Percentiles rank a stretch among this genome's conserved stretches.
phyloP scores from a whole-genome alignment of 2,797 vertebrate species.

The Ptychadena robeensis region DNA sequence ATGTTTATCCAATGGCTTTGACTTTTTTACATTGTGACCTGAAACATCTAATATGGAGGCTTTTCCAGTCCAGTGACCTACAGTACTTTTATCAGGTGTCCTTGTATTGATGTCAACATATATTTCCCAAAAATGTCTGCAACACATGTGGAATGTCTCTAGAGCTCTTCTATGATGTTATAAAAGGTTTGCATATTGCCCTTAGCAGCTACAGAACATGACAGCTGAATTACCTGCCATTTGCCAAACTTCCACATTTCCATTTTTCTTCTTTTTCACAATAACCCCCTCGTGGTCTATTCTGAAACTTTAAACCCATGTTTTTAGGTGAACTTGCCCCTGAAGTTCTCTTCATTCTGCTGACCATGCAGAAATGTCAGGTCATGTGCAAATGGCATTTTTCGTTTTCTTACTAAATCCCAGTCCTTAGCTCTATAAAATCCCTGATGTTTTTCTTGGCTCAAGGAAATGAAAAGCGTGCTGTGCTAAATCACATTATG shows the following conservation, averaged over 20 bases:
- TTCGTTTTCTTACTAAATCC: slow-evolving; percentile 19
- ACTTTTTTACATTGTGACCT: no score
- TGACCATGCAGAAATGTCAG: slow-evolving; percentile 43
- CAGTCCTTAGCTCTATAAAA: slow-evolving; percentile 18
- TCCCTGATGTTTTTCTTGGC: slow-evolving; percentile 38
- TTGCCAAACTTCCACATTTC: background rate
- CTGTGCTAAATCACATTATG: slow-evolving; percentile 37
- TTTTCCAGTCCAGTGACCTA: no score
- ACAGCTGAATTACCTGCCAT: no score
- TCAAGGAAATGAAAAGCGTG: slow-evolving; percentile 12
- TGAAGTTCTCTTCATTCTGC: slow-evolving; percentile 2
- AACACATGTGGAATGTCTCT: no score
- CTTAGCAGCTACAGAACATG: no score
- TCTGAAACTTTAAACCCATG: background rate
- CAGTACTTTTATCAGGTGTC: no score
- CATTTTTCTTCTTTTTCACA: background rate
- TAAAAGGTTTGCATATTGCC: no score
- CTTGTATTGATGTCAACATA: no score
- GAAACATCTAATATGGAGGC: no score
- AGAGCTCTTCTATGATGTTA: no score
- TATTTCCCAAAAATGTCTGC: no score
- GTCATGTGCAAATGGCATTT: slow-evolving; percentile 30
- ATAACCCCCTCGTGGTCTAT: background rate
- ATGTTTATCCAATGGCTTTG: no score
- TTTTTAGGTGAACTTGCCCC: background rate